Base-by-base conservation (phyloP, 2,888 invertebrate species). In the Cataglyphis altisquamis region DNA sequence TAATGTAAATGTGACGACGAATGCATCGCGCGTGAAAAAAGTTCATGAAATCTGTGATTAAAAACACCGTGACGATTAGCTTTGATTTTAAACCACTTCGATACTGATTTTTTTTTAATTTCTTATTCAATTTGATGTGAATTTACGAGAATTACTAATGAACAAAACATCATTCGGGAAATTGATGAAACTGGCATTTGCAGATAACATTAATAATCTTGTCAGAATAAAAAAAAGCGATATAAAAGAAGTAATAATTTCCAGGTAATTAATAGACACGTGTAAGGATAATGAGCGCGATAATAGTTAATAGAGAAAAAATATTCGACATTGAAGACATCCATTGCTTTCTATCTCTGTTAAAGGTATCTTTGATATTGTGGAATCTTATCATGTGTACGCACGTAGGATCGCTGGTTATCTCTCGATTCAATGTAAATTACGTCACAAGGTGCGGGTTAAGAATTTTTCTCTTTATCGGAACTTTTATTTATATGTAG, bases 231-330 rank as follows among this genome's bases (percentile, higher is more conserved):
- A 52, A 15, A 36, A 3, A 52, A 36, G 48, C 12, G 41, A 41
- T 41, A 48, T 52, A 52, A n/a, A 0, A 39, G 12, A 18, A 45
- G 32, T 36, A 29, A 57, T 21, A 32, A 41, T n/a, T 39, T 39
- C 12, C 21, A 12, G 3, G 12, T 3, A 48, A 48, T 63, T 18
- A 36, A 12, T 3, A 55, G 4, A 52, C 41, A 3, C 29, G 45
- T 80, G 67, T 52, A 62, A 63, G 66, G 48, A 18, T 18, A 3
- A 36, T 39, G 10, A 29, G 48, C 52, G 77, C 73, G 60, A 78
- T 74, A 62, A 60, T 29, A 48, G 67, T 77, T 64, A 83, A 81
- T 81, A 83, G 80, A 2, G 6, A 52, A 41, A 77, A 77, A 84
- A 72, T 72, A 86, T 75, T 80, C 52, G n/a, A 82, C 62, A 70